Percentiles rank a stretch among this genome's conserved stretches.
Conservation (phyloP, 2,113 vertebrate species). For the Origma solitaria region DNA sequence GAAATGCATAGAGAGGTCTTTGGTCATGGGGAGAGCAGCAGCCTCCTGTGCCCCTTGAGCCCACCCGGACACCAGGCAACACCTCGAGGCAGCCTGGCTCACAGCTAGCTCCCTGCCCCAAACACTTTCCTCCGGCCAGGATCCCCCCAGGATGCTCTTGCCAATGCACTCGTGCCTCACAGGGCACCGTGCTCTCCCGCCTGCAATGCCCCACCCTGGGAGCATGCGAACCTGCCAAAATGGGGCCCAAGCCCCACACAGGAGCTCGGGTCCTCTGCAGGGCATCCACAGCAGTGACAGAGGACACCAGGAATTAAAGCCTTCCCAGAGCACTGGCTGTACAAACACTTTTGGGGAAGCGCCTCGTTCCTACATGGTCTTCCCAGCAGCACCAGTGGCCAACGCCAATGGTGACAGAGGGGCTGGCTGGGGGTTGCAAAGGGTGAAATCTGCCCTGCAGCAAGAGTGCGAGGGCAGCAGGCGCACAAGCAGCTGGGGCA, state of each 20-base stretch:
- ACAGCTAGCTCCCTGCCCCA: background rate
- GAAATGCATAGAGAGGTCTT: slow-evolving; percentile 62
- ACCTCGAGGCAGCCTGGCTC: background rate
- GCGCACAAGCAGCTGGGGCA: background rate
- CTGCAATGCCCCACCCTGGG: rapidly evolving
- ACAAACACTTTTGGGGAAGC: rapidly evolving
- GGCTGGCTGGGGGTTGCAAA: background rate
- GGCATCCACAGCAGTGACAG: rapidly evolving
- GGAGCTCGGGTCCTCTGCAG: background rate
- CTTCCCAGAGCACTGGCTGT: background rate
- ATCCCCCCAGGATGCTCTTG: background rate
- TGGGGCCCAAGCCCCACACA: rapidly evolving
- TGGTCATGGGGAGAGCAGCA: slow-evolving; percentile 20
- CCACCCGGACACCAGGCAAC: background rate
- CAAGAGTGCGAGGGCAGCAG: background rate
- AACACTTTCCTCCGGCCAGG: background rate
- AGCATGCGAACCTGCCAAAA: background rate
- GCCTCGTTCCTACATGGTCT: rapidly evolving
- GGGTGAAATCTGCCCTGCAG: background rate
- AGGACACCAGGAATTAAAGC: background rate
- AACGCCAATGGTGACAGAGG: background rate
- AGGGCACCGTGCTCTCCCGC: background rate
- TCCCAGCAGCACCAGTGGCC: background rate
- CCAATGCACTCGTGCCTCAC: background rate
- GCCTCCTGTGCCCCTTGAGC: background rate